Conservation (phyloP, 2,113 vertebrate genomes). For the Sinocyclocheilus grahami region DNA sequence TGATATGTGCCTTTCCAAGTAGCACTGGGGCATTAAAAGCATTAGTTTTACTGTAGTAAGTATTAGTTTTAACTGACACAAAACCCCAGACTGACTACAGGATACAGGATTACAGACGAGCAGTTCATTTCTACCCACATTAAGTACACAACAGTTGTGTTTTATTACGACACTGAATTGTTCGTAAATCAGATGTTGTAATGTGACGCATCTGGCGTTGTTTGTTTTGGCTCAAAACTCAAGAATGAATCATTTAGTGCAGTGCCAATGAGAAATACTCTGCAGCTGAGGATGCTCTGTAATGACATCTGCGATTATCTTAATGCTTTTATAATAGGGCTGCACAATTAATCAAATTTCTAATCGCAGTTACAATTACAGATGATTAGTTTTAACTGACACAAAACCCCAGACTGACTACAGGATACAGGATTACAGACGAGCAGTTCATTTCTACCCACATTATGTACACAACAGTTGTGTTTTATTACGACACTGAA, state of each 20-base stretch:
- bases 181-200: not conserved
- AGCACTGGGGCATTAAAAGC: no score
- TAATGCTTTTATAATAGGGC: no score
- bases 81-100: not conserved
- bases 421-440: not conserved
- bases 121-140: not conserved
- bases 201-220: not conserved
- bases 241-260: not conserved
- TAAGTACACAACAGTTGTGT: not conserved
- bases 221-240: not conserved
- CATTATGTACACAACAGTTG: not conserved
- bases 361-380: no score
- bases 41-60: not conserved
- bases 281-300: not conserved
- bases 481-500: not conserved
- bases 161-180: not conserved
- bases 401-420: not conserved
- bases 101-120: not conserved
- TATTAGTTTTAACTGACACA: not conserved
- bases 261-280: not conserved
- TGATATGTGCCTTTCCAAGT: no score
- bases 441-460: not conserved
- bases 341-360: no score
- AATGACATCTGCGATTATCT: not conserved
- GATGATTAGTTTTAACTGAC: not conserved